phyloP scores from a whole-genome alignment of 2,113 vertebrate species.

The Bos indicus region DNA sequence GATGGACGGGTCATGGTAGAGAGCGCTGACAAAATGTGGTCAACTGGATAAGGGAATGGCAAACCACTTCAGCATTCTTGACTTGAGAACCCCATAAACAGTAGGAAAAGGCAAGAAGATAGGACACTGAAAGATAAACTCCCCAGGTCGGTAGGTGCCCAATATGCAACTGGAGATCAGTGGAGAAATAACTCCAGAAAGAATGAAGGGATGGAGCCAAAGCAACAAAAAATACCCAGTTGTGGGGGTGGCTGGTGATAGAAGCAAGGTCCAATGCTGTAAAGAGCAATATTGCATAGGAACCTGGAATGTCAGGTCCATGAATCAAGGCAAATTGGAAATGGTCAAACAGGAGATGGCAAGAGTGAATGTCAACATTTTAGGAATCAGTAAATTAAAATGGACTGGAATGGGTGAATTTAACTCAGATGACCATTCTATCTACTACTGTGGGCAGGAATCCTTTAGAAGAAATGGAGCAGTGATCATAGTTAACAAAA shows the following conservation, averaged over 20 bases:
- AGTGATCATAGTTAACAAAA: neutral
- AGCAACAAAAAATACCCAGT: neutral
- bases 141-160: neutral
- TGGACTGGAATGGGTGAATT: neutral
- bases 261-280: neutral
- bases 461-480: neutral
- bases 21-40: neutral
- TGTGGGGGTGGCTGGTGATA: neutral
- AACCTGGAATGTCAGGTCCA: neutral
- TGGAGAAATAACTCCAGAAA: neutral
- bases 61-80: neutral
- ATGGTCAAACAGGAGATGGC: neutral
- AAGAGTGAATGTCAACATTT: neutral
- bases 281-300: neutral
- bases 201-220: neutral
- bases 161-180: neutral
- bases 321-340: neutral
- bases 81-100: neutral
- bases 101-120: neutral
- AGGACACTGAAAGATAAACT: neutral
- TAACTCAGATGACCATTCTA: neutral
- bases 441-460: neutral
- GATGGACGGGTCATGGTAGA: neutral
- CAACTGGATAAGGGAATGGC: neutral
- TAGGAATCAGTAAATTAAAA: rapidly evolving